phyloP scores from a whole-genome alignment of 2,888 invertebrate species.

The Cylloceria caligata region DNA sequence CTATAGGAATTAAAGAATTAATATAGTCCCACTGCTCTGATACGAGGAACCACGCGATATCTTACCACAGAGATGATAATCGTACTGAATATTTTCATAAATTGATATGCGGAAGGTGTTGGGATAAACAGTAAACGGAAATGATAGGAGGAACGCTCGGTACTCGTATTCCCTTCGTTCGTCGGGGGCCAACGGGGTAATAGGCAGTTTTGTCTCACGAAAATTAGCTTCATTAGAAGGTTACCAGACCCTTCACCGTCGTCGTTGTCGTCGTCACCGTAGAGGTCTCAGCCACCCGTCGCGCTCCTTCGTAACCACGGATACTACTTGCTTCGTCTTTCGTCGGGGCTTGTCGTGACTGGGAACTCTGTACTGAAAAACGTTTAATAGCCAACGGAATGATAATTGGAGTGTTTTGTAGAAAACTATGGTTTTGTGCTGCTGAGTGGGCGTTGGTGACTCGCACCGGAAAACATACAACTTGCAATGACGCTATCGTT shows the following conservation, averaged over 20 bases:
- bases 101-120: not conserved
- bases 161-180: slow-evolving; percentile 12
- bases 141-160: not conserved
- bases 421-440: slow-evolving; percentile 55
- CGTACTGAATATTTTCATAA: not conserved
- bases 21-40: no score
- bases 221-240: slow-evolving; percentile 76
- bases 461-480: slow-evolving; percentile 54
- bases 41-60: no score
- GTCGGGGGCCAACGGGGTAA: slow-evolving; percentile 28
- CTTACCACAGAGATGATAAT: no score
- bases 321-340: slow-evolving; percentile 40
- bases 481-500: slow-evolving; percentile 36
- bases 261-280: slow-evolving; percentile 48
- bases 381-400: slow-evolving; percentile 71
- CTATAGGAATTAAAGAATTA: no score
- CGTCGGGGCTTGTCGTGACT: slow-evolving; percentile 61
- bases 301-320: slow-evolving; percentile 7
- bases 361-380: slow-evolving; percentile 66
- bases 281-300: slow-evolving; percentile 37
- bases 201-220: slow-evolving; percentile 70
- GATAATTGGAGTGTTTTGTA: slow-evolving; percentile 73
- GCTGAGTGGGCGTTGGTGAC: slow-evolving; percentile 57
- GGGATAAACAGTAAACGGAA: slow-evolving; percentile 2
- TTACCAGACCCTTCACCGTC: slow-evolving; percentile 66